A percentile compares a stretch with the other conserved stretches of the same genome.
Conservation (phyloP, 2,113 vertebrate species). For the Amphilophus citrinellus region DNA sequence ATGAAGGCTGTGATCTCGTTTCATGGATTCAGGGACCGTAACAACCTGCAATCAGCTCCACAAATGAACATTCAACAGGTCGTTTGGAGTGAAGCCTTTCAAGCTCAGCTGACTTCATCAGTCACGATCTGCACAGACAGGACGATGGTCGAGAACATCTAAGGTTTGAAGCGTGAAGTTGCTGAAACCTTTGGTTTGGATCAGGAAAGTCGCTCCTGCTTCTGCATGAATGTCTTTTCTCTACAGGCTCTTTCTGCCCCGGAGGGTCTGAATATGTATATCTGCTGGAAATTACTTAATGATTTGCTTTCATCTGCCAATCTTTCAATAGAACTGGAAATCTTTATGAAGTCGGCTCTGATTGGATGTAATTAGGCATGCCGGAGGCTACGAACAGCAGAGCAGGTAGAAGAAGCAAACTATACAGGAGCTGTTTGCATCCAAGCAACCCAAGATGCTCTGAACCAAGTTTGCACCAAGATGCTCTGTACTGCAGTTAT, state of each 20-base stretch:
- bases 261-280: slow-evolving; percentile 21
- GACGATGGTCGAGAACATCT: background rate
- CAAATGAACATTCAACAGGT: background rate
- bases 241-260: slow-evolving; percentile 6
- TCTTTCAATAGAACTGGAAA: slow-evolving; percentile 39
- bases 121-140: slow-evolving; percentile 19
- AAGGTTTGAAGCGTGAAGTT: slow-evolving; percentile 1
- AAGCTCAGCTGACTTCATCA: background rate
- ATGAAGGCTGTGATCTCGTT: no score
- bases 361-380: slow-evolving; percentile 40
- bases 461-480: no score
- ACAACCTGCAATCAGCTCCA: background rate
- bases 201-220: background rate
- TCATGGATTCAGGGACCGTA: no score
- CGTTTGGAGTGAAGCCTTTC: background rate
- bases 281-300: slow-evolving; percentile 51
- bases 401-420: slow-evolving; percentile 1
- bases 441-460: background rate
- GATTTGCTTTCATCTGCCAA: slow-evolving; percentile 62
- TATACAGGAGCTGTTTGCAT: background rate
- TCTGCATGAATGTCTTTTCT: background rate
- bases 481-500: no score
- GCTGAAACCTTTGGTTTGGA: slow-evolving; percentile 5
- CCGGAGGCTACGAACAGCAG: slow-evolving; percentile 21
- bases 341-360: slow-evolving; percentile 35